phyloP scores from a whole-genome alignment of 2,888 invertebrate genomes.

The Meiosimyza decipiens region DNA sequence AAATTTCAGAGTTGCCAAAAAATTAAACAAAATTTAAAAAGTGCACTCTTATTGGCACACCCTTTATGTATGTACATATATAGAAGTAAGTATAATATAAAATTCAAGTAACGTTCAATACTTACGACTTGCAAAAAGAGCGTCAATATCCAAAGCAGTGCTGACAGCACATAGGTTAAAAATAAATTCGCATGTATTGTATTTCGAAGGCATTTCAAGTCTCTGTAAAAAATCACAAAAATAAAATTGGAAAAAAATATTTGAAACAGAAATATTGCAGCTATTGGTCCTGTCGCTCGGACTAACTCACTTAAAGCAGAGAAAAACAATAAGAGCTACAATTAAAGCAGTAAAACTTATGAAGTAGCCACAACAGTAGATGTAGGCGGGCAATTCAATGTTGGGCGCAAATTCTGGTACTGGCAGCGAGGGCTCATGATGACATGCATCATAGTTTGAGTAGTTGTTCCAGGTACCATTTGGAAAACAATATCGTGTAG shows the following conservation, averaged over 20 bases:
- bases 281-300: neutral
- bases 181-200: constrained; percentile 95
- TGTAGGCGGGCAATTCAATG: constrained; percentile 74
- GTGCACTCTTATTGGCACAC: too few species aligned
- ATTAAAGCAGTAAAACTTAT: constrained; percentile 84
- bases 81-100: too few species aligned
- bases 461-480: constrained; percentile 87
- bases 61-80: too few species aligned
- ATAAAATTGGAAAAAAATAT: neutral
- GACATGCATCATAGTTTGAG: constrained; percentile 79
- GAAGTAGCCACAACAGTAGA: constrained; percentile 87
- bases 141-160: constrained; percentile 89
- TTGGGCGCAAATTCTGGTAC: constrained; percentile 69
- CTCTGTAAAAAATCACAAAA: constrained; percentile 73
- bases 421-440: constrained; percentile 68
- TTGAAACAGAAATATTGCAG: neutral
- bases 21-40: too few species aligned
- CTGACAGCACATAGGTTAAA: constrained; percentile 89
- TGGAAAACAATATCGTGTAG: constrained; percentile 78
- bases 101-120: neutral
- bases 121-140: constrained; percentile 78
- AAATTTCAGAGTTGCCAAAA: too few species aligned
- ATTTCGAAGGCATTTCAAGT: constrained; percentile 90
- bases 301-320: constrained; percentile 86
- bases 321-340: constrained; percentile 86